Evolutionary conservation across 2,797 vertebrate genomes (phyloP).

Genomic region (Myotis pilosus): DNA sequence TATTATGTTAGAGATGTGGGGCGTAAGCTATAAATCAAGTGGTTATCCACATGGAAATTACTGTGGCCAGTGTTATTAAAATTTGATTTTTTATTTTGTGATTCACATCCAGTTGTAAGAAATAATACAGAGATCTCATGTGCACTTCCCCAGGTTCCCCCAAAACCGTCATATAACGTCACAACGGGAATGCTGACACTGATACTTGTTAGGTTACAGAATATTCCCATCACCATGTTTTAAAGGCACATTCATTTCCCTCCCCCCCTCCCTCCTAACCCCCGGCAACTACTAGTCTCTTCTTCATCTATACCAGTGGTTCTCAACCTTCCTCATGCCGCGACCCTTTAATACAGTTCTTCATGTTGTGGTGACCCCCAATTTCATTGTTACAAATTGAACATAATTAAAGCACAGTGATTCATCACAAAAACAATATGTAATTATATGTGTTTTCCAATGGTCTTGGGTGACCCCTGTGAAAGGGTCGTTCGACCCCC

Average conservation of each 20-base stretch:
- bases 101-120: constrained; percentile 31
- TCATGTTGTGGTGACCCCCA: too few species aligned
- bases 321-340: too few species aligned
- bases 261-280: not conserved
- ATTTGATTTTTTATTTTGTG: not conserved
- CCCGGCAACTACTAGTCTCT: too few species aligned
- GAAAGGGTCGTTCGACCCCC: too few species aligned
- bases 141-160: not conserved
- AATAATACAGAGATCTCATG: not conserved
- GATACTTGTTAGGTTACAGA: not conserved
- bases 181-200: not conserved
- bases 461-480: too few species aligned
- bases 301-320: too few species aligned
- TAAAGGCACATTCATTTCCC: not conserved
- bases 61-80: not conserved
- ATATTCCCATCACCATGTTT: not conserved
- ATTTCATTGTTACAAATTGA: too few species aligned
- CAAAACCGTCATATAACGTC: not conserved
- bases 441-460: too few species aligned
- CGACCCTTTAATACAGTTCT: too few species aligned
- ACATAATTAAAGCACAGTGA: too few species aligned
- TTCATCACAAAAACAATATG: too few species aligned
- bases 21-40: constrained; percentile 40
- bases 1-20: constrained; percentile 37
- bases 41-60: constrained; percentile 8